phyloP scores from a whole-genome alignment of 2,888 invertebrate species.

The Leuctra nigra region DNA sequence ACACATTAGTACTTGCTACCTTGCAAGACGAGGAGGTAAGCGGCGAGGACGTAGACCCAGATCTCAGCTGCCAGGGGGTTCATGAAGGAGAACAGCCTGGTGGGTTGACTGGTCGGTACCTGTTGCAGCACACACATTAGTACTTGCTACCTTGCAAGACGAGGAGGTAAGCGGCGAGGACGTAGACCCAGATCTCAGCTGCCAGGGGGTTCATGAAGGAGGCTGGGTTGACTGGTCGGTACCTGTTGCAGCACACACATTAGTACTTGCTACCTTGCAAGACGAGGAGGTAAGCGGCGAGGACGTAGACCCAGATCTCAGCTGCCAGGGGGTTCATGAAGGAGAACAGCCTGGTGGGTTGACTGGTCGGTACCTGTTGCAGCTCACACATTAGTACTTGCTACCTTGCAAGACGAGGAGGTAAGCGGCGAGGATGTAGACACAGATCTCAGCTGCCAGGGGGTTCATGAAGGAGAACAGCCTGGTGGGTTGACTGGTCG shows the following conservation, averaged over 20 bases:
- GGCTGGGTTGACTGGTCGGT: not conserved
- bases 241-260: not conserved
- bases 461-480: not conserved
- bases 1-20: conserved; percentile 29
- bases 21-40: conserved; percentile 46
- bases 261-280: not conserved
- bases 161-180: too few relatives aligned
- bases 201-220: conserved; percentile 68
- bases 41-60: conserved; percentile 53
- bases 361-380: not conserved
- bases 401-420: not conserved
- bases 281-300: not conserved
- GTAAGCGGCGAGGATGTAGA: too few relatives aligned
- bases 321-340: conserved; percentile 78
- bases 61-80: conserved; percentile 80
- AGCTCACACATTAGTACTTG: not conserved
- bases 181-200: too few relatives aligned
- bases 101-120: conserved; percentile 61
- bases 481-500: not conserved
- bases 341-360: not conserved
- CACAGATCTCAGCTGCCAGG: not conserved
- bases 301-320: too few relatives aligned
- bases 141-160: too few relatives aligned
- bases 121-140: too few relatives aligned
- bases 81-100: conserved; percentile 88